Percentiles rank a stretch among this genome's conserved stretches.
Evolutionary conservation across 1,140 invertebrate species (phyloP).

Genomic region (Scaptodrosophila lebanonensis): DNA sequence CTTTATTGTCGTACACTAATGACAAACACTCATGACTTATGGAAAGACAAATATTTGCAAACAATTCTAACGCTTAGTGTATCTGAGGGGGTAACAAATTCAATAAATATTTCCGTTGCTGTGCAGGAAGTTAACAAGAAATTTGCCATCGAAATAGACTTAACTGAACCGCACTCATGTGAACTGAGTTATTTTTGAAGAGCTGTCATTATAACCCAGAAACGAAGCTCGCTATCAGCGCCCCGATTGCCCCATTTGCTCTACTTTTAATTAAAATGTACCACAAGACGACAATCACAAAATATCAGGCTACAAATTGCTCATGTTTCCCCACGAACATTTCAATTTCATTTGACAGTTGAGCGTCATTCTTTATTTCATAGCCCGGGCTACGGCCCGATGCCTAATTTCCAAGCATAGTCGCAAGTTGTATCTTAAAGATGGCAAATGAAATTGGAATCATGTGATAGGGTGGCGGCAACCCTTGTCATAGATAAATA

Average conservation of each 20-base stretch:
- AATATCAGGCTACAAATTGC: constrained; percentile 15
- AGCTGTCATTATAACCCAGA: too few species aligned
- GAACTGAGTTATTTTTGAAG: neutral
- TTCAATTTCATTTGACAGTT: constrained; percentile 36
- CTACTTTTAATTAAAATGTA: constrained; percentile 41
- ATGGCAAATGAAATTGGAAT: constrained; percentile 8
- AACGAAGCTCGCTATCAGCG: constrained; percentile 9
- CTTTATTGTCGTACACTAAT: constrained; percentile 17
- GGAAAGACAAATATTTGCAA: constrained; percentile 29
- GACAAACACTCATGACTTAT: constrained; percentile 19
- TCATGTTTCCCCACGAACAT: constrained; percentile 10
- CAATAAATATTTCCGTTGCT: constrained; percentile 32
- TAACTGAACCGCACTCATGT: neutral
- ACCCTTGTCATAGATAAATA: constrained; percentile 10
- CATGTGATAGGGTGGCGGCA: constrained; percentile 15
- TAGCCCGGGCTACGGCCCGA: too few species aligned
- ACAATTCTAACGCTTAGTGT: constrained; percentile 9
- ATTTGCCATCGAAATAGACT: constrained; percentile 9
- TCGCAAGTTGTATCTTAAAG: constrained; percentile 16
- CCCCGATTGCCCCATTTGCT: neutral
- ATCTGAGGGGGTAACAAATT: too few species aligned
- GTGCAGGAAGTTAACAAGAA: constrained; percentile 30
- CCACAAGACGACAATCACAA: constrained; percentile 12
- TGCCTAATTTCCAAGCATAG: too few species aligned
- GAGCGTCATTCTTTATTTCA: too few species aligned